These are phyloP conservation scores for Bos taurus DNA, from an alignment of 2,113 vertebrate species.

Conservation along the genomic window DNA sequence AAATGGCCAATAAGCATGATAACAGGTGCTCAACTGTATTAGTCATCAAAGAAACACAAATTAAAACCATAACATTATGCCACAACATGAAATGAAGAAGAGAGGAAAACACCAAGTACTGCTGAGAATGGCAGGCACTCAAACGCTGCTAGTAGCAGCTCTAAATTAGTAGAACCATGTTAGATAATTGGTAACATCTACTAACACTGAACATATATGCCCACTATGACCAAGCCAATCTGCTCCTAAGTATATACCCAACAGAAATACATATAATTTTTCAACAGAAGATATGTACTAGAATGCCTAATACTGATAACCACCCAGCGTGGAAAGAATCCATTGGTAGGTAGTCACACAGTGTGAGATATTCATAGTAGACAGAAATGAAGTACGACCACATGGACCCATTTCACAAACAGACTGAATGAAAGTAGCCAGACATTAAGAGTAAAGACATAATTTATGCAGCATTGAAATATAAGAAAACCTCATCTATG, in stretches of 20 bases:
- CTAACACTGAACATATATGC: neutral
- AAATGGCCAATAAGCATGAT: neutral
- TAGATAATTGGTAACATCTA: neutral
- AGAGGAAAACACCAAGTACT: neutral
- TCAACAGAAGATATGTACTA: neutral
- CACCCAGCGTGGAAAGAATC: neutral
- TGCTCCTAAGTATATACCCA: neutral
- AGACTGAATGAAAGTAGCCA: neutral
- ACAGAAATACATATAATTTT: neutral
- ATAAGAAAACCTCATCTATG: neutral
- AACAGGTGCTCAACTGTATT: neutral
- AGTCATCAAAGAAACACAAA: slow-evolving; percentile 31
- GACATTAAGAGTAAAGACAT: neutral
- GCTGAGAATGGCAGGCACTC: neutral
- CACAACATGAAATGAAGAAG: slow-evolving; percentile 3
- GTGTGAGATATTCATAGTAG: neutral
- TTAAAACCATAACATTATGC: neutral
- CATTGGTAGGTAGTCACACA: neutral
- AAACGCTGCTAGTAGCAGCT: neutral
- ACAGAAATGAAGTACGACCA: neutral
- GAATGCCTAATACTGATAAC: neutral
- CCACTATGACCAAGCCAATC: neutral
- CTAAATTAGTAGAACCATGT: neutral
- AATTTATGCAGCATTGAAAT: neutral
- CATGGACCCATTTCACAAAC: neutral